A percentile compares a stretch with the other conserved stretches of the same genome.
Evolutionary conservation across 1,140 invertebrate genomes (phyloP).

Genomic region (Telenomus remus): DNA sequence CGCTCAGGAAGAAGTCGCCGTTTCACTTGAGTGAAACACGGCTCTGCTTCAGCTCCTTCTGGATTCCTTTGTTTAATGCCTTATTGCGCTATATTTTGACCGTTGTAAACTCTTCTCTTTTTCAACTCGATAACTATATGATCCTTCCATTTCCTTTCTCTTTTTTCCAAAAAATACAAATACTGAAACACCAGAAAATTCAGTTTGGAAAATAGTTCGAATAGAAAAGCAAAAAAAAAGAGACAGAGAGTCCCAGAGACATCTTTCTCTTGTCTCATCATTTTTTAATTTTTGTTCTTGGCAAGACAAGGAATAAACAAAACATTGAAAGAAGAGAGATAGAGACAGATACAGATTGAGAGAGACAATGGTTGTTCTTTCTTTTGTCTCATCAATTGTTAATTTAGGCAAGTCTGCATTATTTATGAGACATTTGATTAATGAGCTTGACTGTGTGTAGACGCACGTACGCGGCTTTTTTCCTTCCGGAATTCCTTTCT

Average conservation of each 20-base stretch:
- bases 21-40: slow-evolving; percentile 65
- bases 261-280: no score
- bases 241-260: no score
- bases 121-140: slow-evolving; percentile 12
- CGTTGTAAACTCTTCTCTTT: slow-evolving; percentile 34
- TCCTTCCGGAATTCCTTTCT: slow-evolving; percentile 51
- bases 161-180: neutral
- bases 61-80: slow-evolving; percentile 72
- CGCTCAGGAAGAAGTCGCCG: slow-evolving; percentile 48
- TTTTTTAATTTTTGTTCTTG: no score
- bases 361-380: neutral
- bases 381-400: neutral
- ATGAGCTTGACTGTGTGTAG: slow-evolving; percentile 20
- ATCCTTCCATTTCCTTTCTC: slow-evolving; percentile 5
- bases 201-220: no score
- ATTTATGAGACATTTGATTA: slow-evolving; percentile 27
- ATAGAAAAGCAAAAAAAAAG: no score
- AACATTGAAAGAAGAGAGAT: no score
- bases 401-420: slow-evolving; percentile 2
- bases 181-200: no score
- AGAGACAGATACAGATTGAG: neutral
- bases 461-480: slow-evolving; percentile 32
- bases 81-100: slow-evolving; percentile 71
- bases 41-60: slow-evolving; percentile 65
- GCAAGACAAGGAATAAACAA: no score